Evolutionary conservation across 2,888 invertebrate genomes (phyloP).

Genomic region (Sabatieria punctata): DNA sequence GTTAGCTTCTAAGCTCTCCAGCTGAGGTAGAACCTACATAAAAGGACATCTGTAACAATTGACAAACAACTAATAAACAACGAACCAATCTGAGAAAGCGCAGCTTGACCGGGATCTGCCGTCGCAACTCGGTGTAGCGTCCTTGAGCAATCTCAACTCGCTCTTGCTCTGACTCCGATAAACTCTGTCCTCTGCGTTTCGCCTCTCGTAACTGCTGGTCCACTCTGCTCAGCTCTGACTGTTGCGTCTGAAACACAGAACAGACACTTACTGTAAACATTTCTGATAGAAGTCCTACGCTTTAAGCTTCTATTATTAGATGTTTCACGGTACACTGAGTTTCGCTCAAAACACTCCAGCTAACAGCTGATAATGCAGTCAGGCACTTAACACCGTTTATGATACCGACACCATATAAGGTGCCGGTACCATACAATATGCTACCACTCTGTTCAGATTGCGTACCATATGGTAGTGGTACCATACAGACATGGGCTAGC

Average conservation of each 20-base stretch:
- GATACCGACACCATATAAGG: too few species aligned
- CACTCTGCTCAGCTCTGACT: neutral
- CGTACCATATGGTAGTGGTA: too few species aligned
- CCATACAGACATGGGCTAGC: too few species aligned
- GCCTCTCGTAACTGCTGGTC: neutral
- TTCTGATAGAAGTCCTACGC: too few species aligned
- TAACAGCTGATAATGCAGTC: too few species aligned
- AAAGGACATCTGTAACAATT: neutral
- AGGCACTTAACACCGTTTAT: too few species aligned
- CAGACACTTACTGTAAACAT: too few species aligned
- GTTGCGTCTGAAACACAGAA: neutral
- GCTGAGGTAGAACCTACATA: constrained; percentile 3
- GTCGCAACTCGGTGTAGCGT: neutral
- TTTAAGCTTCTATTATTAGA: too few species aligned
- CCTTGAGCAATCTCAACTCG: neutral
- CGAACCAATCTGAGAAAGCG: constrained; percentile 1
- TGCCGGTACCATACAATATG: too few species aligned
- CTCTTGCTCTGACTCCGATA: neutral
- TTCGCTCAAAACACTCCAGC: too few species aligned
- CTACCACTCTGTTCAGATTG: too few species aligned
- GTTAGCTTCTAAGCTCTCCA: neutral
- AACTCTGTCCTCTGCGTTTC: neutral
- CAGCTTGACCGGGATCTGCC: constrained; percentile 5
- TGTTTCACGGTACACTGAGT: too few species aligned
- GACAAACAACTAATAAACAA: neutral